Evolutionary conservation across 2,113 vertebrate genomes (phyloP).

Genomic region (Thamnaconus septentrionalis): DNA sequence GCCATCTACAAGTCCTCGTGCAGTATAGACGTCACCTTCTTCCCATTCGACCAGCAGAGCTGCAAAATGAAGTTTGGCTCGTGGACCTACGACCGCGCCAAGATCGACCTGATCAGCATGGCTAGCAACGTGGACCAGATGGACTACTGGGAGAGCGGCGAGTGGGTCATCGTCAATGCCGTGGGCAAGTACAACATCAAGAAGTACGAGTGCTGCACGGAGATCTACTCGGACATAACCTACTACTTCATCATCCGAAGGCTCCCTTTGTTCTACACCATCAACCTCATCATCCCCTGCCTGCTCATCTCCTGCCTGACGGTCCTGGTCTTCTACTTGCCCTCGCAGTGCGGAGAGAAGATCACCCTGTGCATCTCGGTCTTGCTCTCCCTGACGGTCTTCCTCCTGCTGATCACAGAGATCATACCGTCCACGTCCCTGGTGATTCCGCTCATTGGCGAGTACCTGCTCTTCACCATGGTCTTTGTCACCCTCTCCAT

Average conservation of each 20-base stretch:
- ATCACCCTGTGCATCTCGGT: conserved; percentile 96
- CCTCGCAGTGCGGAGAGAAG: conserved; percentile 94
- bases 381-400: conserved; percentile 91
- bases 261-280: conserved; percentile 94
- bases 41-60: conserved; percentile 98
- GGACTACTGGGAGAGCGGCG: conserved; percentile 98
- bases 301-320: conserved; percentile 94
- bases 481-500: conserved; percentile 95
- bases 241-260: conserved; percentile 95
- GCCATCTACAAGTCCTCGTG: conserved; percentile 99
- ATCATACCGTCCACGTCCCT: conserved; percentile 95
- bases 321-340: conserved; percentile 94
- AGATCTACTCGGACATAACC: conserved; percentile 96
- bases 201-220: conserved; percentile 94
- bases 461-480: conserved; percentile 99
- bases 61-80: conserved; percentile 99
- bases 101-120: conserved; percentile 95
- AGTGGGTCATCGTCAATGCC: conserved; percentile 94
- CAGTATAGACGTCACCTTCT: conserved; percentile 98
- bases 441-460: conserved; percentile 94
- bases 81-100: conserved; percentile 96
- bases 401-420: conserved; percentile 96
- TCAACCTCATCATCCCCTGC: conserved; percentile 94
- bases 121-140: conserved; percentile 90
- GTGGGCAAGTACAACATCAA: conserved; percentile 96